Base-by-base conservation (phyloP, 2,888 invertebrate genomes). In the Andrena haemorrhoa region DNA sequence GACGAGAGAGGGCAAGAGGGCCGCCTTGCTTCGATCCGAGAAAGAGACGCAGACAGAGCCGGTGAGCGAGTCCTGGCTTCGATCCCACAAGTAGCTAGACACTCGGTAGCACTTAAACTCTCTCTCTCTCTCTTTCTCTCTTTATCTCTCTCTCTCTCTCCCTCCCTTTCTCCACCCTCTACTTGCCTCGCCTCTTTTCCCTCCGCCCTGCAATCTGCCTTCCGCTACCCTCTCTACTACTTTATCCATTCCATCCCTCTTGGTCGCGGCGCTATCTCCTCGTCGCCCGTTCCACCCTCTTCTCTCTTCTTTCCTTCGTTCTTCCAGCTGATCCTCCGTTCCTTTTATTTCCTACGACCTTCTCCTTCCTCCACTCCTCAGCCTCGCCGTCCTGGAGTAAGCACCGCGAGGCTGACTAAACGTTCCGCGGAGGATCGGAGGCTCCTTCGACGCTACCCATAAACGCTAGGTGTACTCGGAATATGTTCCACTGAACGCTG, bases 101-200 rank as follows among this genome's bases (percentile, higher is more conserved):
- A 92, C 93, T 93, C 90, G 90, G 90, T 91, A 91, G 91, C 93
- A 93, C 93, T 93, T 93, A 93, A 92, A 90, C 90, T 91, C 91
- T 88, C 89, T 10, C 56, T 56, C 56, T 56, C 56, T 51, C 51
- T 51, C 51, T n/a, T 5, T 16, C 35, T 35, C 35, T 35, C 35
- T n/a, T n/a, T n/a, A n/a, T n/a, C n/a, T 35, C 35, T 35, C 83
- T 73, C 79, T 80, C 78, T 72, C 41, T 47, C 47, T 47, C 33
- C 16, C 86, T 71, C 85, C 80, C 78, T 58, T 72, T 68, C 68
- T 58, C 75, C 74, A 49, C 79, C 84, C 70, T 41, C 41, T 16
- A 41, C 41, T 41, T 41, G 41, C 79, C 79, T 80, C 80, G 87
- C 80, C 83, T 88, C 75, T 85, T 79, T 82, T 77, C 79, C 79